Conservation (phyloP, 2,113 vertebrate genomes). For the Erythrocercus mccallii region DNA sequence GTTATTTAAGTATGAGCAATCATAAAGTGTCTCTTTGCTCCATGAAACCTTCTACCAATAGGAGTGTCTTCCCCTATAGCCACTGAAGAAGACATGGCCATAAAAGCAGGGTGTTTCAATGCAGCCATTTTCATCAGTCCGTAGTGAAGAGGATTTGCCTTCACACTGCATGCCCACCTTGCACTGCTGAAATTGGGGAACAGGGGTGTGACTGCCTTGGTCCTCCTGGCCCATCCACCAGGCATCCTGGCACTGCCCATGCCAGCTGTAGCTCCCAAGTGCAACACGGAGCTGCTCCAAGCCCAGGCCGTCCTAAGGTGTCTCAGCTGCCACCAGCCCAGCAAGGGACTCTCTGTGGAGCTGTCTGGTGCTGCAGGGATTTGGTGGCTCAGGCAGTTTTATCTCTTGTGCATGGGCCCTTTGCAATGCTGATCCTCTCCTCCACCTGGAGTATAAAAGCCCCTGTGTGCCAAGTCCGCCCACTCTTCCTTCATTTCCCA, state of each 20-base stretch:
- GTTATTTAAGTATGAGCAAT: not conserved
- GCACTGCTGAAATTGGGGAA: not conserved
- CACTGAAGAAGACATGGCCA: not conserved
- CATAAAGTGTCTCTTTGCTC: not conserved
- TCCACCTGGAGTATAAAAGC: not conserved
- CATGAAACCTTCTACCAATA: not conserved
- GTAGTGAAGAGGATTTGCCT: not conserved
- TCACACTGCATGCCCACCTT: not conserved
- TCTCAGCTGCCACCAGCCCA: not conserved
- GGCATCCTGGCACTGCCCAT: not conserved
- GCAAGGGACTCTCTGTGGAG: not conserved
- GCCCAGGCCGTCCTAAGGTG: not conserved
- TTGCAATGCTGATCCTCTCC: not conserved
- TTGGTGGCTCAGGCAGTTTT: not conserved
- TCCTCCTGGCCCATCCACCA: not conserved
- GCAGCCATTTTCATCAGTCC: not conserved
- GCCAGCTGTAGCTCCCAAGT: not conserved
- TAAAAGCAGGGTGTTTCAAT: not conserved
- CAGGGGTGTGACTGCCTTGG: not conserved
- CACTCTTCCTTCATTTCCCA: not conserved
- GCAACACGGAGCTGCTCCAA: rapidly evolving
- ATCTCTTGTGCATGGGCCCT: rapidly evolving
- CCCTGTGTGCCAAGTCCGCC: rapidly evolving
- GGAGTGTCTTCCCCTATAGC: not conserved
- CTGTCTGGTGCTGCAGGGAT: not conserved